These are phyloP conservation scores for Leptocoma aspasia DNA, from an alignment of 2,113 vertebrate genomes.

Conservation along the genomic window DNA sequence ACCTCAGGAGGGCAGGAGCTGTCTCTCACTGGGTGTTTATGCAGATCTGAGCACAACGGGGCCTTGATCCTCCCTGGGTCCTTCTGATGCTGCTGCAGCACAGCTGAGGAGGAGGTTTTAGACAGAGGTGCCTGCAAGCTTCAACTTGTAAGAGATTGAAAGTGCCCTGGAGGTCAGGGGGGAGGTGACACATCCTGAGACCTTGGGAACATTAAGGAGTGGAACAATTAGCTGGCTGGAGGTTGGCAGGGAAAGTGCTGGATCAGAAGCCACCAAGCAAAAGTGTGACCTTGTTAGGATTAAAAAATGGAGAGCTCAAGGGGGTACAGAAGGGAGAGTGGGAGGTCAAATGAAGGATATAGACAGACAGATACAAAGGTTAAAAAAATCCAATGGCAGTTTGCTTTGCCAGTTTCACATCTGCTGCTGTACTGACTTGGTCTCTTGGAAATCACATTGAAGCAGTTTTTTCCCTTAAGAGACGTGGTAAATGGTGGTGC, in stretches of 20 bases:
- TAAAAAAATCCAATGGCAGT: background rate
- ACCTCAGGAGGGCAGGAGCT: conserved; percentile 41
- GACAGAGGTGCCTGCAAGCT: background rate
- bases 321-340: background rate
- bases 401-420: background rate
- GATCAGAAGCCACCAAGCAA: background rate
- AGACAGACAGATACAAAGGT: background rate
- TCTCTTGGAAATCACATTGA: background rate
- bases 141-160: background rate
- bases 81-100: background rate
- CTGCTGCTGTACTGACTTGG: background rate
- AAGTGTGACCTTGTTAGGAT: background rate
- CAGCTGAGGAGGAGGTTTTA: conserved; percentile 6
- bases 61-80: conserved; percentile 6
- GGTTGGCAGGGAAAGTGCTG: background rate
- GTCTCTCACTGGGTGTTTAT: conserved; percentile 28
- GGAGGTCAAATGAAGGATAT: background rate
- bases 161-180: background rate
- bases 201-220: background rate
- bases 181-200: background rate
- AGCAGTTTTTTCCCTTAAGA: background rate
- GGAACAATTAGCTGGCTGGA: background rate
- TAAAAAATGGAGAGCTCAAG: background rate
- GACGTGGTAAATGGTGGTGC: rapidly evolving
- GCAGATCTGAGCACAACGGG: conserved; percentile 8